Evolutionary conservation across 2,797 vertebrate species (phyloP).

Genomic region (Scyliorhinus canicula): DNA sequence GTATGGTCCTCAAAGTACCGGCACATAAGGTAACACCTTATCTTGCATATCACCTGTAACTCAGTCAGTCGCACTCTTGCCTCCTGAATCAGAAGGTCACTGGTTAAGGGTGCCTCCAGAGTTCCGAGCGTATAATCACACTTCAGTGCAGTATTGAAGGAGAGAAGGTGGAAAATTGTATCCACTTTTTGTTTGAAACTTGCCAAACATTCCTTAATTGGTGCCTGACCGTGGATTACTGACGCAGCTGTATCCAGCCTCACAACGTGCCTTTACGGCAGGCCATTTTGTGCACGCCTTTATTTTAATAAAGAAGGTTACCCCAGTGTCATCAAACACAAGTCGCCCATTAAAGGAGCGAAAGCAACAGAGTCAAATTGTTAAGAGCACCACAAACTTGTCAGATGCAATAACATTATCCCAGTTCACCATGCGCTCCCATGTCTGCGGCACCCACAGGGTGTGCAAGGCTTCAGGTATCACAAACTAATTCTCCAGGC

Average conservation of each 20-base stretch:
- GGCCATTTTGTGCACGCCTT: background rate
- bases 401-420: background rate
- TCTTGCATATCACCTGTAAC: background rate
- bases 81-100: background rate
- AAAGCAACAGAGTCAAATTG: background rate
- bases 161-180: background rate
- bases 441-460: background rate
- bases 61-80: background rate
- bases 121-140: background rate
- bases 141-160: background rate
- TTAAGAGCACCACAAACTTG: background rate
- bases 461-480: background rate
- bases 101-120: background rate
- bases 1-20: background rate
- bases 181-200: background rate
- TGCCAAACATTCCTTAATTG: background rate
- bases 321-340: background rate
- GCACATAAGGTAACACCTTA: background rate
- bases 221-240: background rate
- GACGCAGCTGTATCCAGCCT: background rate
- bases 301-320: background rate
- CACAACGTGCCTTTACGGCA: background rate
- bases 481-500: background rate
- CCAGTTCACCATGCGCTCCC: too few relatives aligned
- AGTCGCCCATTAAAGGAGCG: background rate